These are phyloP conservation scores for Cotesia glomerata DNA, from an alignment of 1,140 invertebrate genomes.

Conservation along the genomic window DNA sequence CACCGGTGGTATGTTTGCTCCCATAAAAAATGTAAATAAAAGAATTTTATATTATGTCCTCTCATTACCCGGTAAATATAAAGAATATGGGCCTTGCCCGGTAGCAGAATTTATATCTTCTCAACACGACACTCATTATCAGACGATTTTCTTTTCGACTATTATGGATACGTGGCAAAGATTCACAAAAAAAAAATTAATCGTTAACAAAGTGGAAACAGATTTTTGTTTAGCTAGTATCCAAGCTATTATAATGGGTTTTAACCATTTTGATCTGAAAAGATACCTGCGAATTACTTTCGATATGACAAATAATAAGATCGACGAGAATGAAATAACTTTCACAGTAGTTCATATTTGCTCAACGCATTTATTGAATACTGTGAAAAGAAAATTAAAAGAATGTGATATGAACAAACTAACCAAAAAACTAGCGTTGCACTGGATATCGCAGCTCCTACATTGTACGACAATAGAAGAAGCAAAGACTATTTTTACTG, in stretches of 20 bases:
- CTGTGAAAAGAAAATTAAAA: not conserved
- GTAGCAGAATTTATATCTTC: not conserved
- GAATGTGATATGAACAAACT: not conserved
- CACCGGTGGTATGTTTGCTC: not conserved
- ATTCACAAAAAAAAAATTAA: not conserved
- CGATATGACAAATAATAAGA: not conserved
- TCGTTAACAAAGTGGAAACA: not conserved
- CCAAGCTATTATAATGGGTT: not conserved
- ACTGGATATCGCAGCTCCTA: not conserved
- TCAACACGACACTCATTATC: not conserved
- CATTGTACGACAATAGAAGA: not conserved
- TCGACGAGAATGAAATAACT: not conserved
- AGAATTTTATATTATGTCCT: not conserved
- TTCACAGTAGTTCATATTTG: not conserved
- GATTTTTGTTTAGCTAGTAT: not conserved
- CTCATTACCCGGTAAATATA: not conserved
- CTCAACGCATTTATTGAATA: not conserved
- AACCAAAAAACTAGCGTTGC: not conserved
- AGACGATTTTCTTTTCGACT: not conserved
- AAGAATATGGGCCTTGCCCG: not conserved
- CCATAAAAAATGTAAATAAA: not conserved
- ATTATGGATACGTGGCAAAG: not conserved
- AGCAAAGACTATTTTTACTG: not conserved
- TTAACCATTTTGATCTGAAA: not conserved
- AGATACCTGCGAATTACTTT: not conserved